These are phyloP conservation scores for Arnoldichthys spilopterus DNA, from an alignment of 2,797 vertebrate species.

Conservation along the genomic window DNA sequence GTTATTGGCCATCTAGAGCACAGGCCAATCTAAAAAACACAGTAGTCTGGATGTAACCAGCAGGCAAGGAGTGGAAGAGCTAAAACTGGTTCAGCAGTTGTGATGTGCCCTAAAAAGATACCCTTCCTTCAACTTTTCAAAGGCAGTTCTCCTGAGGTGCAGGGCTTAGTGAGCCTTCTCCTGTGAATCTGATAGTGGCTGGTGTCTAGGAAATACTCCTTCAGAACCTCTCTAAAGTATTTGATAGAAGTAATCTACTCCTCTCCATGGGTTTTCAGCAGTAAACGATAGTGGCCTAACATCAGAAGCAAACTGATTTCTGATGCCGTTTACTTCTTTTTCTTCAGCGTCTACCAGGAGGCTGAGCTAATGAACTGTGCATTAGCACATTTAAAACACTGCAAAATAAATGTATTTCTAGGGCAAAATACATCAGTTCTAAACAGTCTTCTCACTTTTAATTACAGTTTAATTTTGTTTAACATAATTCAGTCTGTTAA, in stretches of 20 bases:
- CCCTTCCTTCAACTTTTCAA: conserved; percentile 50
- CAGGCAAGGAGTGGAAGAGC: conserved; percentile 30
- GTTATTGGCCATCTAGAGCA: background rate
- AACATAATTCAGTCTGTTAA: background rate
- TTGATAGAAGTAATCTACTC: conserved; percentile 56
- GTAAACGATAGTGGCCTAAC: conserved; percentile 51
- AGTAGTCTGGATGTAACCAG: conserved; percentile 2
- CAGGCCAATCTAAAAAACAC: background rate
- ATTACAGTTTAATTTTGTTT: background rate
- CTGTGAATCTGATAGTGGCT: conserved; percentile 41
- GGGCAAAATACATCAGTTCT: conserved; percentile 9
- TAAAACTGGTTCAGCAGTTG: conserved; percentile 51
- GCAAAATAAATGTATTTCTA: conserved; percentile 8
- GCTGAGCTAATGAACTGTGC: conserved; percentile 31
- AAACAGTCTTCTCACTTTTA: background rate
- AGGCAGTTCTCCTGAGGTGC: conserved; percentile 49
- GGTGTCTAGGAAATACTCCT: conserved; percentile 47
- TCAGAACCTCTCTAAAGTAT: conserved; percentile 51
- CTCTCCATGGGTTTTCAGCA: conserved; percentile 41
- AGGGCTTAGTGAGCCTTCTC: conserved; percentile 42
- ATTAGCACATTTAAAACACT: conserved; percentile 28
- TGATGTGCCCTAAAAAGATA: conserved; percentile 51
- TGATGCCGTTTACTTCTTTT: conserved; percentile 21
- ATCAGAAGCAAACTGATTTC: conserved; percentile 51
- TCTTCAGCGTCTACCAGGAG: background rate